These are phyloP conservation scores for Physeter macrocephalus DNA, from an alignment of 2,113 vertebrate genomes.

Conservation along the genomic window DNA sequence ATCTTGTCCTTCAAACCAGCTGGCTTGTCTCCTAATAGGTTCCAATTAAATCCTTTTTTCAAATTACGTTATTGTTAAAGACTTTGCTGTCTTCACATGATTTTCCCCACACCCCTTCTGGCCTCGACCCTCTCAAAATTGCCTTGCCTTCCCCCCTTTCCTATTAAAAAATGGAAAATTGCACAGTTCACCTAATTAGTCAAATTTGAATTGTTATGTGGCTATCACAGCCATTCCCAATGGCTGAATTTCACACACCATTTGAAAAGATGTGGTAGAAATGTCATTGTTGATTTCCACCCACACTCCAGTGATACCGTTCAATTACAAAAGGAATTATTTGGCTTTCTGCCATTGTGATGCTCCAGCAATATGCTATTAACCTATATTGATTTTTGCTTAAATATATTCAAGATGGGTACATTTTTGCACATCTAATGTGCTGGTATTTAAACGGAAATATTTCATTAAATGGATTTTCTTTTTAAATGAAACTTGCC, in stretches of 20 bases:
- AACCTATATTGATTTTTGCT: slow-evolving; percentile 75
- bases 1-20: slow-evolving; percentile 62
- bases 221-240: slow-evolving; percentile 55
- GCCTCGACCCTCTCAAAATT: slow-evolving; percentile 45
- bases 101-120: neutral
- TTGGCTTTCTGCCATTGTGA: slow-evolving; percentile 27
- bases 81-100: slow-evolving; percentile 28
- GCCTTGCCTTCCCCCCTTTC: slow-evolving; percentile 48
- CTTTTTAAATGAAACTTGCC: slow-evolving; percentile 64
- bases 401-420: slow-evolving; percentile 60
- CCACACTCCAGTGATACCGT: slow-evolving; percentile 51
- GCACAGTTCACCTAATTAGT: slow-evolving; percentile 69
- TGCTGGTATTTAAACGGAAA: slow-evolving; percentile 60
- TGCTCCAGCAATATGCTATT: slow-evolving; percentile 63
- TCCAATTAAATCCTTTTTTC: slow-evolving; percentile 66
- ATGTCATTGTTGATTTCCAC: slow-evolving; percentile 38
- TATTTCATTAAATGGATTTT: slow-evolving; percentile 58
- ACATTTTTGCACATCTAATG: slow-evolving; percentile 59
- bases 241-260: slow-evolving; percentile 79
- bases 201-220: slow-evolving; percentile 58
- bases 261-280: slow-evolving; percentile 70
- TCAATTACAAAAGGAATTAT: slow-evolving; percentile 73
- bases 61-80: slow-evolving; percentile 66
- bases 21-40: slow-evolving; percentile 68
- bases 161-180: slow-evolving; percentile 71